A percentile compares a stretch with the other conserved stretches of the same genome.
phyloP scores from a whole-genome alignment of 1,140 invertebrate genomes.

The Philotrypesis tridentata region DNA sequence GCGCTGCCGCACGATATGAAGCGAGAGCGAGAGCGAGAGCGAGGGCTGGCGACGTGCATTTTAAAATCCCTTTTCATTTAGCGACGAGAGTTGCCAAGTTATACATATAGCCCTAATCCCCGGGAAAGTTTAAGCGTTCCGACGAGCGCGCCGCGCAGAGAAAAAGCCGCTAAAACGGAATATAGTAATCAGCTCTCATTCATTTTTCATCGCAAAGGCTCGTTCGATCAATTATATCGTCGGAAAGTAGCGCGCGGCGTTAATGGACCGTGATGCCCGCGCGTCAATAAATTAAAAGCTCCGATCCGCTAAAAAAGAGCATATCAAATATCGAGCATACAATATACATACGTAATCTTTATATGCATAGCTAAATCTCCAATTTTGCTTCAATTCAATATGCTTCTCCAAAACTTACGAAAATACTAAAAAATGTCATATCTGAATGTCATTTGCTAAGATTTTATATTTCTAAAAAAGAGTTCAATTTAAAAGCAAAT shows the following conservation, averaged over 20 bases:
- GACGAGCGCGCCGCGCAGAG: not conserved
- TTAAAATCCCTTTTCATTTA: not conserved
- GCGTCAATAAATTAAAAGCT: conserved; percentile 36
- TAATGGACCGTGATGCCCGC: conserved; percentile 42
- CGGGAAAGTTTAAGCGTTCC: not conserved
- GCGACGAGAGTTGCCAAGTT: not conserved
- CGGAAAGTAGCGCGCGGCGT: not conserved
- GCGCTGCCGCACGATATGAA: too few species aligned
- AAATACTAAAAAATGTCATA: too few species aligned
- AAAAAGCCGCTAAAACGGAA: not conserved
- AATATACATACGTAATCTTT: too few species aligned
- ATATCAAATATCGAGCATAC: too few species aligned
- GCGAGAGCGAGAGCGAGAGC: too few species aligned
- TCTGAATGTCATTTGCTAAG: too few species aligned
- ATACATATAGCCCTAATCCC: not conserved
- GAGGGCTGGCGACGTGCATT: not conserved
- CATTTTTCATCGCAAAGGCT: not conserved
- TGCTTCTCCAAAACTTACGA: too few species aligned
- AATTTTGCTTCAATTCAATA: too few species aligned
- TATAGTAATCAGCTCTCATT: not conserved
- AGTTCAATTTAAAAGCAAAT: too few species aligned
- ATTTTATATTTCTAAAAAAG: too few species aligned
- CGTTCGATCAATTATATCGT: conserved; percentile 18
- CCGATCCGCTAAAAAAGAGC: conserved; percentile 21
- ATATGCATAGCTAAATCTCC: too few species aligned